Evolutionary conservation across 2,797 vertebrate species (phyloP).

Genomic region (Coendou prehensilis): DNA sequence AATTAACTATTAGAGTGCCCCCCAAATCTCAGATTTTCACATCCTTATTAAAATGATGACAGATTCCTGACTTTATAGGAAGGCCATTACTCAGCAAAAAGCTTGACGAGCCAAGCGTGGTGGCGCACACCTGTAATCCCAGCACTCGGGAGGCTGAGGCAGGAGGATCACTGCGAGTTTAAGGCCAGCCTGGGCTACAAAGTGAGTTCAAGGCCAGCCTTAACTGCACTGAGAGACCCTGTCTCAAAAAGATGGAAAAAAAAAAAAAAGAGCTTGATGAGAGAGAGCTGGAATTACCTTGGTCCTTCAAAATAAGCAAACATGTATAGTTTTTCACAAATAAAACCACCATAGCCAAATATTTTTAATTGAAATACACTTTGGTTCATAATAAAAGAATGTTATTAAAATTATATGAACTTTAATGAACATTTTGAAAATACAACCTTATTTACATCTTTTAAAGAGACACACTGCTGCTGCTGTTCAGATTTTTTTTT

Average conservation of each 20-base stretch:
- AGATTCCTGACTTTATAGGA: neutral
- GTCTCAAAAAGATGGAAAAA: no score
- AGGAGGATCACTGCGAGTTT: no score
- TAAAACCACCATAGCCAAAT: neutral
- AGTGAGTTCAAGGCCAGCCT: no score
- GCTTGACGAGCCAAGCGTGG: no score
- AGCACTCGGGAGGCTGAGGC: no score
- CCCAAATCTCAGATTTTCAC: neutral
- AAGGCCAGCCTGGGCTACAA: no score
- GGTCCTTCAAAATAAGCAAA: constrained; percentile 45
- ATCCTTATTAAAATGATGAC: neutral
- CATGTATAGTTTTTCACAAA: neutral
- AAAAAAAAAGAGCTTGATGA: neutral
- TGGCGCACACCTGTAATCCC: no score
- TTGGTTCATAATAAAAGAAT: neutral
- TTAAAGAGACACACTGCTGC: constrained; percentile 68
- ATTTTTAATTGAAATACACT: constrained; percentile 37
- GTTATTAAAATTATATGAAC: neutral
- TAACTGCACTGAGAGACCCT: no score
- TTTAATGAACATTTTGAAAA: constrained; percentile 47
- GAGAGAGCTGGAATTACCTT: neutral
- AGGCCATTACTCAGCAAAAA: neutral
- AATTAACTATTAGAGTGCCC: neutral
- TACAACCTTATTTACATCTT: constrained; percentile 77
- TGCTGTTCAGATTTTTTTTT: constrained; percentile 53